Base-by-base conservation (phyloP, 2,113 vertebrate genomes). In the Puma concolor region DNA sequence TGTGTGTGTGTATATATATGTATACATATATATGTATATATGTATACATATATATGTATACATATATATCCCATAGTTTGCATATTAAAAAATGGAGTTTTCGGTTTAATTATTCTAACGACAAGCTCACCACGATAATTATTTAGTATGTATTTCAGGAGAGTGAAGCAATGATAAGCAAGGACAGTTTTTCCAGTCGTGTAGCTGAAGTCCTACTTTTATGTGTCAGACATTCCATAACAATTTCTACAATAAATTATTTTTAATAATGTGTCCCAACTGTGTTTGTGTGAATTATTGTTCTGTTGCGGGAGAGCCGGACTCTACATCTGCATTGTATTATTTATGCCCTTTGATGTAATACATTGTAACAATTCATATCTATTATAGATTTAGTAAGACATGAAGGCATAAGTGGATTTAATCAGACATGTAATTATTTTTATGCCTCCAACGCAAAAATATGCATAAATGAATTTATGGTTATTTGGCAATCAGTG, bases 371-470 rank as follows among this genome's bases (percentile, higher is more conserved):
- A 98, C 96, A 97, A 98, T 98, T 98, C 93, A 38, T 96, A 98
- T 96, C 97, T 98, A 94, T 98, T 98, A 96, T 76, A 98, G 93
- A 98, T 98, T 98, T 98, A 97, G 98, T 97, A 98, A 98, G 96
- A 98, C 95, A 66, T 91, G 96, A 98, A 98, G 98, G 81, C 96
- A 89, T 97, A 98, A 98, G 98, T 97, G 91, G 94, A 98, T 99
- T 99, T 99, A 99, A 99, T 99, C 98, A 98, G 97, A 98, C 1
- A 19, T 98, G 97, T 96, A 98, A 99, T 98, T 98, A 98, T 99
- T 99, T 98, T 98, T 99, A 98, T 98, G 98, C 97, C 87, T 98
- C 96, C 97, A 95, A 88, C 84, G 98, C 88, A 98, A 98, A 99
- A 99, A 99, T 98, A 98, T 71, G 93, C 85, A 69, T 97, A 98